Evolutionary conservation across 2,888 invertebrate genomes (phyloP), one percentile per base, ranked within the genome.

Genomic region (Morpho achilles): DNA sequence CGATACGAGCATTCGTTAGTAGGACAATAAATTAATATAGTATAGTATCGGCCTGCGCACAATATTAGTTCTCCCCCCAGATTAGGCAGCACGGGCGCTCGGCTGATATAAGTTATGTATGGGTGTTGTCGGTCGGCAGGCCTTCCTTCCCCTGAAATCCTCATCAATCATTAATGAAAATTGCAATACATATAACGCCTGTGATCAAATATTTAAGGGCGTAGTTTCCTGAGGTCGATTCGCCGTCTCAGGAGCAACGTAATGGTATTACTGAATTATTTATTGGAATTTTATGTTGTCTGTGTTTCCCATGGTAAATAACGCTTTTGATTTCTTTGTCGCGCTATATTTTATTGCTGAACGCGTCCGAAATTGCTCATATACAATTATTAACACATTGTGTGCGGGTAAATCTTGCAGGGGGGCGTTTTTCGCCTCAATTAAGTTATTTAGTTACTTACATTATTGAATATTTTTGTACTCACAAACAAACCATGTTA

Each of bases 161-260:
- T 74, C 75, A 76, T 88, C 83, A 86, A 83, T 84, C 73, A 84
- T 87, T 88, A 84, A 88, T 87, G 82, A 82, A 87, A 87, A 88
- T 87, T 88, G 86, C 89, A 87, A 87, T 90, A 87, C 85, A 87
- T 87, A 88, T 88, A 87, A 87, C 84, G 82, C 80, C 72, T 74
- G 69, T 70, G 76, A 75, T 88, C 79, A 84, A 89, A 88, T 89
- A 89, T 89, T 88, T 77, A 88, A 72, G 68, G 67, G 68, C 74
- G 79, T 82, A 86, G 87, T 86, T 84, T 81, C 63, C 66, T 61
- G 59, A 60, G 61, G 61, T 62, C 62, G 60, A 67, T 67, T 65
- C 65, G 49, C 61, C 66, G 65, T 66, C 66, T 64, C 75, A 70
- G 73, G 69, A 69, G 64, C 68, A 63, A 62, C 69, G 84, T 89